Percentiles rank a stretch among this genome's conserved stretches.
Evolutionary conservation across 2,113 vertebrate genomes (phyloP).

Genomic region (Eublepharis macularius): DNA sequence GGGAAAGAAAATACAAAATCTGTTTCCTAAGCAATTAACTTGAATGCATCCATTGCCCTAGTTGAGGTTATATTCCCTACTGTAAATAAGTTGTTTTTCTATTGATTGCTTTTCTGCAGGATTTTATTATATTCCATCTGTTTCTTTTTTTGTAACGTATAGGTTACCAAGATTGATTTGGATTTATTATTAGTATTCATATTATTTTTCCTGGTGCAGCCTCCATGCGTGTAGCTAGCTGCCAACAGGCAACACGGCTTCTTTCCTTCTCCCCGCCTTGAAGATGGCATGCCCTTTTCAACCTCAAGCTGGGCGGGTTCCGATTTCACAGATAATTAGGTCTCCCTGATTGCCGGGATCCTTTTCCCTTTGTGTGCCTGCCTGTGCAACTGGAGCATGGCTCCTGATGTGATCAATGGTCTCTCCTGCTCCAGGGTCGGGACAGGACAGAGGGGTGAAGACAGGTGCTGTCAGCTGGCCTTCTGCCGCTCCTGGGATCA

Average conservation of each 20-base stretch:
- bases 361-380: background rate
- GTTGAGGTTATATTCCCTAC: too few relatives aligned
- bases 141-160: too few relatives aligned
- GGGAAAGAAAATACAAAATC: background rate
- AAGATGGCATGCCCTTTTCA: background rate
- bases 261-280: background rate
- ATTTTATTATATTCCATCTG: too few relatives aligned
- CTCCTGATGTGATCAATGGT: background rate
- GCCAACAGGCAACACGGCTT: background rate
- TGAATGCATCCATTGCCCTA: too few relatives aligned
- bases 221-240: background rate
- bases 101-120: too few relatives aligned
- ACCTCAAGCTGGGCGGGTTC: slow-evolving; percentile 27
- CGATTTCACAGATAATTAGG: slow-evolving; percentile 52
- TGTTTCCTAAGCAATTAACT: background rate
- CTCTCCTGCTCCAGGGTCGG: background rate
- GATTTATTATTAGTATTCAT: too few relatives aligned
- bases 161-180: background rate
- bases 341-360: slow-evolving; percentile 36
- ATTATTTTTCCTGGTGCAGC: background rate
- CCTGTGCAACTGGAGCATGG: background rate
- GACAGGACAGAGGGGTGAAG: background rate
- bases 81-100: too few relatives aligned
- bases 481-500: background rate
- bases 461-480: slow-evolving; percentile 29